phyloP scores from a whole-genome alignment of 2,797 vertebrate genomes.

The Syncerus caffer region DNA sequence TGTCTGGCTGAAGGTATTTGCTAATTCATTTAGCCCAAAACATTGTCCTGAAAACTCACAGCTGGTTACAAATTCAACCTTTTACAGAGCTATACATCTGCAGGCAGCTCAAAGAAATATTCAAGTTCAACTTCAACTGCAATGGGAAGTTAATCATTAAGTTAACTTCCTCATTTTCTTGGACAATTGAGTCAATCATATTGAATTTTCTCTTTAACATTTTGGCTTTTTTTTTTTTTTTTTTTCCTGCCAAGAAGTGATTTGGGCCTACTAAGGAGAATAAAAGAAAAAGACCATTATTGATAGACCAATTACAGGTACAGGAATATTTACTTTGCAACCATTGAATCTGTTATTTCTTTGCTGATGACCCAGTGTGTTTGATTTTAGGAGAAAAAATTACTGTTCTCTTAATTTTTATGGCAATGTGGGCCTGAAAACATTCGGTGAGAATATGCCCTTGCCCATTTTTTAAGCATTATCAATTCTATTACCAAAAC shows the following conservation, averaged over 20 bases:
- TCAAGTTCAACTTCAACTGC: conserved; percentile 30
- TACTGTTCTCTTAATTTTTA: not conserved
- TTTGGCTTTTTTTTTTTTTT: not conserved
- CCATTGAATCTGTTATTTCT: not conserved
- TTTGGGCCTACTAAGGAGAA: not conserved
- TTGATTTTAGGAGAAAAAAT: not conserved
- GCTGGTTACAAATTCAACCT: conserved; percentile 41
- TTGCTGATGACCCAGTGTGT: not conserved
- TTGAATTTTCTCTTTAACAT: not conserved
- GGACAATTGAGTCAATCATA: not conserved
- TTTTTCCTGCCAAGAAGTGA: not conserved
- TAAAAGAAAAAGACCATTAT: not conserved
- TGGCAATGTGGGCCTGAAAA: not conserved
- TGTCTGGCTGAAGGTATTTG: conserved; percentile 40
- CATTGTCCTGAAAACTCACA: conserved; percentile 50
- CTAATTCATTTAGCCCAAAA: conserved; percentile 46
- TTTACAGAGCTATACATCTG: conserved; percentile 43
- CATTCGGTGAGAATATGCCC: not conserved
- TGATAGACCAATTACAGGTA: not conserved
- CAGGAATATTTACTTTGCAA: not conserved
- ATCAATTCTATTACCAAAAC: not conserved
- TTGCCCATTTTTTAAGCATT: not conserved
- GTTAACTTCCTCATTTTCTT: conserved; percentile 46
- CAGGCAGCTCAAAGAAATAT: conserved; percentile 2
- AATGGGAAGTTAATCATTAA: not conserved